These are phyloP conservation scores for Engraulis encrasicolus DNA, from an alignment of 2,113 vertebrate species.

Conservation along the genomic window DNA sequence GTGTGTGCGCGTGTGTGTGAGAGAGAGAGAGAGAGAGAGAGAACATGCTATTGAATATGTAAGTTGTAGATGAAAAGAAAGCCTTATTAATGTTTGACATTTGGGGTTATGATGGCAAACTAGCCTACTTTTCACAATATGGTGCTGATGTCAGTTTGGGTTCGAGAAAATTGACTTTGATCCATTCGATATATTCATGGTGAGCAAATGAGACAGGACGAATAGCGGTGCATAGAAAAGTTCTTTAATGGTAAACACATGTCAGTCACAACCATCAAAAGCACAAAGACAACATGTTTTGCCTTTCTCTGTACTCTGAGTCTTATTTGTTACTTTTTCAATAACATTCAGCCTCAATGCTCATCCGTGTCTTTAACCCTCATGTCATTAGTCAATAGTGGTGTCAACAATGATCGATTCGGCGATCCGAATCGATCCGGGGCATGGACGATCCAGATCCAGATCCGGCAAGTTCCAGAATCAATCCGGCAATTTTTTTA, in stretches of 20 bases:
- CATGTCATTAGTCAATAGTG: too few relatives aligned
- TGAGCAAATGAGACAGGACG: neutral
- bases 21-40: too few relatives aligned
- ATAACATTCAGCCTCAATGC: neutral
- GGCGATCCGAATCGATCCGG: too few relatives aligned
- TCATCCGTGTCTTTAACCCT: neutral
- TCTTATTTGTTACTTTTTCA: neutral
- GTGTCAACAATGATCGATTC: too few relatives aligned
- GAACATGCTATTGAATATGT: too few relatives aligned
- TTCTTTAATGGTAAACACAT: neutral
- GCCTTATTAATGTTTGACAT: neutral
- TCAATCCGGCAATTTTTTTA: too few relatives aligned
- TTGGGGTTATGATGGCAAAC: neutral
- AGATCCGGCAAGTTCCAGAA: too few relatives aligned
- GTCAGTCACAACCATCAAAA: neutral
- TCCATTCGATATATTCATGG: neutral
- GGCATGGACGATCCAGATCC: too few relatives aligned
- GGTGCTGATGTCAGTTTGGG: neutral
- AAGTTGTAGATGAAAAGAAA: too few relatives aligned
- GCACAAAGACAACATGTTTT: neutral
- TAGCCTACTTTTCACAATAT: neutral
- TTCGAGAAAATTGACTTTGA: neutral
- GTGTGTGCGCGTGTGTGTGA: too few relatives aligned
- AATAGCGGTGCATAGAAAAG: neutral
- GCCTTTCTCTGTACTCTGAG: neutral